A percentile compares a stretch with the other conserved stretches of the same genome.
Conservation (phyloP, 2,113 vertebrate genomes). For the Vidua macroura region DNA sequence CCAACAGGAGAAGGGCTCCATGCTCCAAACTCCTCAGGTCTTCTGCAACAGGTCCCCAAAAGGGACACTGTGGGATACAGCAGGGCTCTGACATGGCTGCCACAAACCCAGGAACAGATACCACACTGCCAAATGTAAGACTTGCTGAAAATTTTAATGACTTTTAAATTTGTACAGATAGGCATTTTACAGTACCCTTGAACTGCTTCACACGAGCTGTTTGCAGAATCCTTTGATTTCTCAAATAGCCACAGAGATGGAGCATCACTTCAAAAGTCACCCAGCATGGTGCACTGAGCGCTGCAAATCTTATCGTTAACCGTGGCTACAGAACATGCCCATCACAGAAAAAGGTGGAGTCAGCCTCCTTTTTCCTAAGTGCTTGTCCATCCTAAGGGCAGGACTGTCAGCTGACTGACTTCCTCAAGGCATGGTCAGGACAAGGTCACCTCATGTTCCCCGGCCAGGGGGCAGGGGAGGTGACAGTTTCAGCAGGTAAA, state of each 20-base stretch:
- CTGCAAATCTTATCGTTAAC: background rate
- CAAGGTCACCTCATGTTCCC: background rate
- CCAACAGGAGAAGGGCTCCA: background rate
- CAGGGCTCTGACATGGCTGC: rapidly evolving
- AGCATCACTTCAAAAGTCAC: background rate
- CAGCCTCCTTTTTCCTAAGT: background rate
- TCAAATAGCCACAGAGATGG: background rate
- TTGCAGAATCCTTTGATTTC: background rate
- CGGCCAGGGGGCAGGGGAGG: background rate
- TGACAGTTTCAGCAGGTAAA: slow-evolving; percentile 58
- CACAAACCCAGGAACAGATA: background rate
- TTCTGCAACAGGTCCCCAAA: background rate
- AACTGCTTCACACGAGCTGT: background rate
- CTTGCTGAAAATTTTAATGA: slow-evolving; percentile 21
- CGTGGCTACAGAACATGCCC: background rate
- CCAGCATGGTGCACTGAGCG: background rate
- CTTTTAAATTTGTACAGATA: background rate
- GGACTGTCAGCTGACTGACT: background rate
- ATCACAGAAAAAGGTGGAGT: background rate
- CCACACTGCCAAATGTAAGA: background rate
- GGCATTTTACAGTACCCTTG: background rate
- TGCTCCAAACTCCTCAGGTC: background rate
- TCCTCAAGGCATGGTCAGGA: background rate
- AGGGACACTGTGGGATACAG: background rate
- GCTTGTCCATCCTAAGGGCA: background rate